These are phyloP conservation scores for Trichacis sp. DNA, from an alignment of 2,888 invertebrate species.

Conservation along the genomic window DNA sequence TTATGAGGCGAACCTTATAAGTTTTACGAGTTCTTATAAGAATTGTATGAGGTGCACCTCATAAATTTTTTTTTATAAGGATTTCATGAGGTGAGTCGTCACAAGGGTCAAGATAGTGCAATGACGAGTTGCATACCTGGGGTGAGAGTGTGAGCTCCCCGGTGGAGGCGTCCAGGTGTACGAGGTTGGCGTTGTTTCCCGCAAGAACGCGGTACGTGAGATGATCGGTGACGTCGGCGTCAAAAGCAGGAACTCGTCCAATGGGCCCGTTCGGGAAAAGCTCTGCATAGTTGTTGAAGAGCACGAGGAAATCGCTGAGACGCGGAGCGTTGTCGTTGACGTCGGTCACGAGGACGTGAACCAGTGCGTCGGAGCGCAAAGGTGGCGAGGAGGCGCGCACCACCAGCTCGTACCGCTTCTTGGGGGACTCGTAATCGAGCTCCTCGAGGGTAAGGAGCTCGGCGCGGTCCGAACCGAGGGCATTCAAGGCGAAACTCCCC, in stretches of 20 bases:
- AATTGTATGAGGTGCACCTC: too few species aligned
- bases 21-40: too few species aligned
- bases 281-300: slow-evolving; percentile 95
- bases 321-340: slow-evolving; percentile 96
- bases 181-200: slow-evolving; percentile 92
- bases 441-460: slow-evolving; percentile 91
- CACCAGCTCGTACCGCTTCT: slow-evolving; percentile 89
- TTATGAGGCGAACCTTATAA: too few species aligned
- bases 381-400: slow-evolving; percentile 93
- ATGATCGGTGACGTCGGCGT: slow-evolving; percentile 94
- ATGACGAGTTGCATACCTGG: too few species aligned
- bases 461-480: slow-evolving; percentile 85
- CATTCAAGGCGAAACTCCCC: slow-evolving; percentile 84
- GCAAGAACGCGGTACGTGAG: slow-evolving; percentile 86
- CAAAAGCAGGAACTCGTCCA: slow-evolving; percentile 91
- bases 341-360: slow-evolving; percentile 91
- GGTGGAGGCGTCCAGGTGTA: slow-evolving; percentile 84
- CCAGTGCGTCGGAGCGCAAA: slow-evolving; percentile 87
- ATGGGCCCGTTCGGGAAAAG: slow-evolving; percentile 94
- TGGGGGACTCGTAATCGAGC: slow-evolving; percentile 94
- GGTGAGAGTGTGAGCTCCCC: slow-evolving; percentile 91
- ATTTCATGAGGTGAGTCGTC: too few species aligned
- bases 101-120: too few species aligned
- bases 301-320: slow-evolving; percentile 90
- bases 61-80: too few species aligned